Conservation (phyloP, 2,113 vertebrate genomes). For the Irena cyanogastra region DNA sequence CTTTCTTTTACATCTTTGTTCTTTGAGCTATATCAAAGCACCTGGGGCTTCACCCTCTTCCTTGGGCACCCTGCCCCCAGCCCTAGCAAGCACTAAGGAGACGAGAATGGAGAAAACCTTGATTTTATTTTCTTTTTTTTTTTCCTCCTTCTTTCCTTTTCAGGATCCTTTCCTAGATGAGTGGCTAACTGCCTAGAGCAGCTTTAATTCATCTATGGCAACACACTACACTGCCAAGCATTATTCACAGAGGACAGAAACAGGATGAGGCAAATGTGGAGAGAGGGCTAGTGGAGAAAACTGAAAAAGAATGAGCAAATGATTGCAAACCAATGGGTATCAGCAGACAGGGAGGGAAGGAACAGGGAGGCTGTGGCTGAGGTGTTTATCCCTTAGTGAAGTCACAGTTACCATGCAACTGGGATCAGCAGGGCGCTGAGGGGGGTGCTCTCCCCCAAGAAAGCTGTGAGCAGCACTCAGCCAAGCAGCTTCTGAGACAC, state of each 20-base stretch:
- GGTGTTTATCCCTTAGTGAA: not conserved
- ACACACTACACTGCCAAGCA: not conserved
- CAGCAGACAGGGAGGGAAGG: not conserved
- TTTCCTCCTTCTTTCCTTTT: accelerated
- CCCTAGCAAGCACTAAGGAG: not conserved
- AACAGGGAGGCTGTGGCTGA: not conserved
- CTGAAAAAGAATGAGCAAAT: not conserved
- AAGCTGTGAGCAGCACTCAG: not conserved
- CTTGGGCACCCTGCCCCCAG: not conserved
- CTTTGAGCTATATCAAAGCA: not conserved
- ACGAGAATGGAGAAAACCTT: not conserved
- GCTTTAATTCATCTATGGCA: not conserved
- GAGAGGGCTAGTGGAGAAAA: not conserved
- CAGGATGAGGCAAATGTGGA: not conserved
- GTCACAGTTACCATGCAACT: not conserved
- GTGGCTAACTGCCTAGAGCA: not conserved
- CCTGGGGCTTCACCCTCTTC: not conserved
- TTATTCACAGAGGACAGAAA: not conserved
- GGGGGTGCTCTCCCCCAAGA: not conserved
- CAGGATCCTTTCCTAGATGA: not conserved
- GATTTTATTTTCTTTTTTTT: not conserved
- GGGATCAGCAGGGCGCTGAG: not conserved
- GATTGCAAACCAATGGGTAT: not conserved
- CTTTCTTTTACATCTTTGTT: not conserved
- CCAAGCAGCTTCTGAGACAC: not conserved